Conservation (phyloP, 2,888 invertebrate species). For the Eristalis tenax region DNA sequence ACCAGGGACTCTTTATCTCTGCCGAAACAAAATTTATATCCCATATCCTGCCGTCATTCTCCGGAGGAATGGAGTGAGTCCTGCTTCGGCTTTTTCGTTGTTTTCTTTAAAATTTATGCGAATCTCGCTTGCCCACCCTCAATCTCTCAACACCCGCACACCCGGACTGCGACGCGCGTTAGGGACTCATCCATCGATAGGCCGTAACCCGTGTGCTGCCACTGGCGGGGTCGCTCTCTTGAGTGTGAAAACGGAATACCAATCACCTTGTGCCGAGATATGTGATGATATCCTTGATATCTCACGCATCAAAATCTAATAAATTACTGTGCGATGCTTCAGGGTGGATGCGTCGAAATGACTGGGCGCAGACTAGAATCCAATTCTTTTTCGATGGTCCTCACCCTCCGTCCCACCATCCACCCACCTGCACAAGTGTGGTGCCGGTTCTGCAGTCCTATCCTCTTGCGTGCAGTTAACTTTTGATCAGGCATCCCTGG, state of each 20-base stretch:
- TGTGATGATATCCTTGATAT: constrained; percentile 46
- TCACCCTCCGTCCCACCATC: not conserved
- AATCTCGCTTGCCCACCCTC: constrained; percentile 21
- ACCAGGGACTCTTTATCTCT: not conserved
- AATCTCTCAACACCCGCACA: not conserved
- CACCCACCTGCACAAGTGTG: no score
- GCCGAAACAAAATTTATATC: constrained; percentile 22
- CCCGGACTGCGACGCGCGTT: not conserved
- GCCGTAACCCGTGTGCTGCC: constrained; percentile 10
- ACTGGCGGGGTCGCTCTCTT: constrained; percentile 7
- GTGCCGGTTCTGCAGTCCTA: not conserved
- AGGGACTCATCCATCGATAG: constrained; percentile 45
- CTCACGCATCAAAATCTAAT: constrained; percentile 61
- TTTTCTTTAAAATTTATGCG: constrained; percentile 35
- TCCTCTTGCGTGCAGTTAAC: not conserved
- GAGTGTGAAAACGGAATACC: constrained; percentile 66
- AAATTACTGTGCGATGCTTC: constrained; percentile 51
- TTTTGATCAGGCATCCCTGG: not conserved
- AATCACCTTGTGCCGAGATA: constrained; percentile 53
- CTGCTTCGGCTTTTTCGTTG: not conserved
- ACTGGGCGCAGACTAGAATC: constrained; percentile 23
- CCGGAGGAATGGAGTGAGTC: not conserved
- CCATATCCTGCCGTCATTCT: constrained; percentile 42
- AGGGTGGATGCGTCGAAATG: constrained; percentile 12
- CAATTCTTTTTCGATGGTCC: constrained; percentile 46